A percentile compares a stretch with the other conserved stretches of the same genome.
Conservation (phyloP, 1,140 invertebrate genomes). For the Linepithema humile region DNA sequence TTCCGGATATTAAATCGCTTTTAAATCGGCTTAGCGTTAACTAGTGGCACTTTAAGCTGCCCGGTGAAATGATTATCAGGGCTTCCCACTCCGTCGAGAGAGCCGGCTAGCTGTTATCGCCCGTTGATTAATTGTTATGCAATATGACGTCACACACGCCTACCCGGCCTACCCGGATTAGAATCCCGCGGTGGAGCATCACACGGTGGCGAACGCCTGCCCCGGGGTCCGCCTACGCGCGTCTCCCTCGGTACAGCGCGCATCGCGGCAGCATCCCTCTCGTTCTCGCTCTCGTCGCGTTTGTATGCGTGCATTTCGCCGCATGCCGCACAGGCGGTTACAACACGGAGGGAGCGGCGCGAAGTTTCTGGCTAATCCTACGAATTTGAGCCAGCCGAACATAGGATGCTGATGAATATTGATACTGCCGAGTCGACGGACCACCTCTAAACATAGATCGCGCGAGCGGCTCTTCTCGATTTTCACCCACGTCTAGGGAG, state of each 20-base stretch:
- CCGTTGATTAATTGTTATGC: conserved; percentile 85
- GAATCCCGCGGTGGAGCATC: conserved; percentile 77
- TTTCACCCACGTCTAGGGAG: conserved; percentile 34
- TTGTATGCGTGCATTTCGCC: not conserved
- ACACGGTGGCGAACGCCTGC: conserved; percentile 65
- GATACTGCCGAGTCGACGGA: conserved; percentile 75
- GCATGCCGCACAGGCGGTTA: conserved; percentile 48
- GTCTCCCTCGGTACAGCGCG: conserved; percentile 15
- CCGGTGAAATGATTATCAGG: conserved; percentile 85
- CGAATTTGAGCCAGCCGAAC: conserved; percentile 83
- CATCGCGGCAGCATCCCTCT: not conserved
- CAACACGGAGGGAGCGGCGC: conserved; percentile 73
- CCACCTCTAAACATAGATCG: conserved; percentile 53
- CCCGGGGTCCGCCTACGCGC: conserved; percentile 3
- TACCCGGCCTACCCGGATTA: conserved; percentile 77
- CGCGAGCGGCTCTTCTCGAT: conserved; percentile 9
- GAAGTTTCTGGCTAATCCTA: conserved; percentile 83
- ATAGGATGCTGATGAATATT: conserved; percentile 85
- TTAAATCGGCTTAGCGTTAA: conserved; percentile 85
- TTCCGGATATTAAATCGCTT: conserved; percentile 84
- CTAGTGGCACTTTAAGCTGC: conserved; percentile 85
- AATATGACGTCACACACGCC: conserved; percentile 83
- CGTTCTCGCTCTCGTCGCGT: conserved; percentile 6
- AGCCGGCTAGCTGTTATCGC: conserved; percentile 83
- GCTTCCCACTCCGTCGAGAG: conserved; percentile 81